Evolutionary conservation across 2,888 invertebrate genomes (phyloP).

Genomic region (Athalia rosae): DNA sequence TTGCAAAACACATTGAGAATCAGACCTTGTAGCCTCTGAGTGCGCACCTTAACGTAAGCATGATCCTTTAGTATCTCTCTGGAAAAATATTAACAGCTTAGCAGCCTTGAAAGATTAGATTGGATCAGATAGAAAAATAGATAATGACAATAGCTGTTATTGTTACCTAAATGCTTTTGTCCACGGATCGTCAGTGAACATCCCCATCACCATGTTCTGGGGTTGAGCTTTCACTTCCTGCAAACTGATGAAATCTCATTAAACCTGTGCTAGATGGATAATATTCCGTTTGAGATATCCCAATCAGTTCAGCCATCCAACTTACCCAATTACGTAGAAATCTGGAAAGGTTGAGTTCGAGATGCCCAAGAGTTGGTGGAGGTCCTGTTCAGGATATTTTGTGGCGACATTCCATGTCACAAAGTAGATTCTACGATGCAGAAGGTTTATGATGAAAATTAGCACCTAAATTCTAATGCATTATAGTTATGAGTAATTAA

Average conservation of each 20-base stretch:
- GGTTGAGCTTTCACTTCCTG: constrained; percentile 94
- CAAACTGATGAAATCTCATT: constrained; percentile 74
- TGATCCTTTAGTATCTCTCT: constrained; percentile 81
- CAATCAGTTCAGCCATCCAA: constrained; percentile 2
- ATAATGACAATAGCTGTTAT: constrained; percentile 10
- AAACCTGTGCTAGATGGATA: no score
- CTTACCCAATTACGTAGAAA: constrained; percentile 89
- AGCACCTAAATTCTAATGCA: no score
- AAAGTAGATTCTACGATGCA: constrained; percentile 81
- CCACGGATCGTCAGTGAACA: constrained; percentile 91
- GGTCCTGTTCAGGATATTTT: constrained; percentile 83
- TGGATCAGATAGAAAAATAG: background rate
- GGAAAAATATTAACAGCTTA: background rate
- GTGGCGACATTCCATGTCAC: constrained; percentile 95
- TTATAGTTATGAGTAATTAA: no score
- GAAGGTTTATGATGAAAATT: constrained; percentile 21
- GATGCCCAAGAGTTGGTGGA: constrained; percentile 83
- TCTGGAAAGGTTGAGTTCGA: constrained; percentile 78
- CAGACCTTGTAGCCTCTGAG: constrained; percentile 89
- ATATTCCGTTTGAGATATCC: no score
- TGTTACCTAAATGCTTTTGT: constrained; percentile 79
- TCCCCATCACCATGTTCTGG: constrained; percentile 87
- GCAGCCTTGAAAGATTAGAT: background rate
- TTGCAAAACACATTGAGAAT: constrained; percentile 86
- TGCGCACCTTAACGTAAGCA: constrained; percentile 87